Conservation (phyloP, 2,113 vertebrate species). For the Gasterosteus nipponicus region DNA sequence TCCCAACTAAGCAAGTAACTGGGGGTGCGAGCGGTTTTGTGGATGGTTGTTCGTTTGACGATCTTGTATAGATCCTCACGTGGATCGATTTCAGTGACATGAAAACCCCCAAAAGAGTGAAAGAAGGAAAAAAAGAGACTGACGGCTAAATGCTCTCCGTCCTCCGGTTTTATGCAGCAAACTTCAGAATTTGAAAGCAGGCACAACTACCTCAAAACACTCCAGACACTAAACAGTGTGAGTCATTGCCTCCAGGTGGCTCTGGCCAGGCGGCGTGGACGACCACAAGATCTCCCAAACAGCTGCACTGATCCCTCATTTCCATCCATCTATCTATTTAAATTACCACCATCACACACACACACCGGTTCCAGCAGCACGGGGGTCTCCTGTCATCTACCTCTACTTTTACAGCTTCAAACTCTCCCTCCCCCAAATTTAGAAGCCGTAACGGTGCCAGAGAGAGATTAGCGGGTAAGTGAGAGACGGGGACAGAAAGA, state of each 20-base stretch:
- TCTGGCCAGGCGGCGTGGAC: slow-evolving; percentile 49
- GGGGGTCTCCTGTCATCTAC: neutral
- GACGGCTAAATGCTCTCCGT: neutral
- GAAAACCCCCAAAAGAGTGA: neutral
- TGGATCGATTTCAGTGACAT: neutral
- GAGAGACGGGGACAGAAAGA: slow-evolving; percentile 3
- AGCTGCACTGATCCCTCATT: slow-evolving; percentile 27
- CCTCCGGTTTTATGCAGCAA: slow-evolving; percentile 9
- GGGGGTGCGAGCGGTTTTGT: neutral
- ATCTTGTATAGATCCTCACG: neutral
- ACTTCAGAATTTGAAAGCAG: slow-evolving; percentile 6
- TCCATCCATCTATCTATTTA: slow-evolving; percentile 43
- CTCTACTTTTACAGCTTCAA: slow-evolving; percentile 13
- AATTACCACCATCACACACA: slow-evolving; percentile 8
- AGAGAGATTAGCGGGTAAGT: neutral
- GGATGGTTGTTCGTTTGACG: neutral
- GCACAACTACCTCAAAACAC: neutral
- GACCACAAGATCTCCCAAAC: slow-evolving; percentile 24
- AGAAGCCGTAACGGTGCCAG: neutral
- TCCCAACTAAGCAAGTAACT: neutral
- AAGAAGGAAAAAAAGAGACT: neutral
- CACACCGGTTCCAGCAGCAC: neutral
- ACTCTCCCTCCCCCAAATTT: slow-evolving; percentile 16
- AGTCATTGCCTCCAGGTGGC: slow-evolving; percentile 59
- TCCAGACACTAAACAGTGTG: slow-evolving; percentile 23